Evolutionary conservation across 2,113 vertebrate genomes (phyloP), one percentile per base, ranked within the genome.

Genomic region (Cryptoleucopteryx plumbea): DNA sequence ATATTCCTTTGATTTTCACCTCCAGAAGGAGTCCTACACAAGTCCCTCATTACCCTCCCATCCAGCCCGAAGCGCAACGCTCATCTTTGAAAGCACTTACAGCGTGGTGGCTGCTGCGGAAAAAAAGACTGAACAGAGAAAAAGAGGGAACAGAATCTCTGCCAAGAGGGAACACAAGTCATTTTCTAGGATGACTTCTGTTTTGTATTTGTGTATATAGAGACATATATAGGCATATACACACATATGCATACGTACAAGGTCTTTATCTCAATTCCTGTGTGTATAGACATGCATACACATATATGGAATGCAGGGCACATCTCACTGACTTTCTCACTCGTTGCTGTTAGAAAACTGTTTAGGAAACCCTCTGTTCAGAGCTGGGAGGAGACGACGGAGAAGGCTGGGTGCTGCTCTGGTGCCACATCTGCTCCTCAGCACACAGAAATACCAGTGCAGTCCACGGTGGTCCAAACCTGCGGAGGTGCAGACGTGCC

Each of bases 401-500:
- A n/a, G 31, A 20, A 42, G n/a, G 26, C 22, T 36, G 56, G n/a
- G 19, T 81, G 23, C 19, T 81, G 23, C 19, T 9, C 52, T 27
- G 66, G n/a, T 22, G 52, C 21, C 36, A 58, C 5, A 26, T 58
- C 43, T 6, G 3, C 22, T 32, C 50, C 36, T 23, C 36, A 15
- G 20, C 27, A 4, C 26, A 6, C 10, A 58, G n/a, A 31, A 58
- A 47, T 6, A 88, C 1, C 0, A 8, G 34, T 1, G n/a, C 20
- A 16, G 42, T 6, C 31, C 29, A 13, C 1, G 2, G 40, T 18
- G 50, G 19, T 31, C 17, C 68, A 42, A 17, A 43, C 43, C 50
- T 7, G 18, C 1, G 5, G 59, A 42, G 26, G 22, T 14, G 25
- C 42, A 50, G 43, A 34, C 0, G 6, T 66, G 43, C 17, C 36